phyloP scores from a whole-genome alignment of 2,797 vertebrate species.

The Sebastes wilsoni region DNA sequence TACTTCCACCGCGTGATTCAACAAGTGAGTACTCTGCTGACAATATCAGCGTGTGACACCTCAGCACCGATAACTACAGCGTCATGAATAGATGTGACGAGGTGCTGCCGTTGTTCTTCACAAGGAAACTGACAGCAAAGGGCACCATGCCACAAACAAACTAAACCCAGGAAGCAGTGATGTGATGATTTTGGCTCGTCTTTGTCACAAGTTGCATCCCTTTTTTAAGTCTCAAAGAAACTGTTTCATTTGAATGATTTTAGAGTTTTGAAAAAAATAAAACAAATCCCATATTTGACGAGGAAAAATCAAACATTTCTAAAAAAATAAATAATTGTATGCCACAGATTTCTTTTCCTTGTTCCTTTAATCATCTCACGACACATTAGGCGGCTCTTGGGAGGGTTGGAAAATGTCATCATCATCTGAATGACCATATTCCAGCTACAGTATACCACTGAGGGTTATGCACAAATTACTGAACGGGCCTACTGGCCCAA shows the following conservation, averaged over 20 bases:
- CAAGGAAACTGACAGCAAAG: constrained; percentile 20
- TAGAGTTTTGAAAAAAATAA: not conserved
- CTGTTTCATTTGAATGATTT: not conserved
- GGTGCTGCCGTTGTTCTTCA: not conserved
- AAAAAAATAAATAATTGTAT: too few relatives aligned
- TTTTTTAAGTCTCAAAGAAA: not conserved
- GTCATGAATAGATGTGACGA: constrained; percentile 27
- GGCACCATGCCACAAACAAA: not conserved
- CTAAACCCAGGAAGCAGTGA: not conserved
- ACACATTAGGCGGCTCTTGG: too few relatives aligned
- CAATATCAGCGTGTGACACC: constrained; percentile 27
- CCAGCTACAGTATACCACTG: not conserved
- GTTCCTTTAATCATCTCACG: too few relatives aligned
- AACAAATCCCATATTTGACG: not conserved
- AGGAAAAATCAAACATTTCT: not conserved
- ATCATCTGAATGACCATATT: not conserved
- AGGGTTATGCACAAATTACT: not conserved
- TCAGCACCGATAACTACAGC: constrained; percentile 34
- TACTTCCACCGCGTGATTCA: constrained; percentile 17
- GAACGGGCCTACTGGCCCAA: not conserved
- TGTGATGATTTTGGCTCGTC: too few relatives aligned
- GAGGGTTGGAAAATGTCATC: too few relatives aligned
- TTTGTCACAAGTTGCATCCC: not conserved
- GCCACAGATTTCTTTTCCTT: not conserved
- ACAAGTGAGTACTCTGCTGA: constrained; percentile 21